Evolutionary conservation across 2,888 invertebrate species (phyloP), one percentile per base, ranked within the genome.

Genomic region (Neoitamus cyanurus): DNA sequence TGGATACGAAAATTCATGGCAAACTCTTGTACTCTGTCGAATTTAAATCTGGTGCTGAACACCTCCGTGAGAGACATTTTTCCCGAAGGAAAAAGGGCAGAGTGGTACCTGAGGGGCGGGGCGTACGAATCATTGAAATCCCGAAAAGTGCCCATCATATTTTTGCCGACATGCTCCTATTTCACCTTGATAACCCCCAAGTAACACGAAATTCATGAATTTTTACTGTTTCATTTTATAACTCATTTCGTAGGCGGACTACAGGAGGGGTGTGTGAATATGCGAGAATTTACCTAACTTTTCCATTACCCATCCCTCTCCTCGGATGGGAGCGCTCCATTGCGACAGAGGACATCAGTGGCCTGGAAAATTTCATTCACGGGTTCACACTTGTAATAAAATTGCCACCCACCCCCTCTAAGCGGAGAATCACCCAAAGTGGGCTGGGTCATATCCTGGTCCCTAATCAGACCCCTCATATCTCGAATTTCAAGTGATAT

Each of bases 181-280:
- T 73, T 73, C 73, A 73, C 73, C 73, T 36, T 73, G 73, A 73
- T 73, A 73, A 73, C 31, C 73, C 7, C 31, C 34, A 9, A 34
- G 73, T 73, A 73, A 73, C 34, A 73, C 20, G 73, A 73, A 73
- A 15, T 73, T 73, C 73, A 73, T 73, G 73, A 73, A 73, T 73
- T 73, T 73, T 73, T 73, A 73, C 73, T 73, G 73, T 73, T 73
- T 73, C 73, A 73, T 73, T 73, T 73, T 73, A 73, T 73, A 73
- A 34, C 73, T 31, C 31, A 73, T 73, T 73, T 73, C 20, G 36
- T 36, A 72, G 30, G 69, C 31, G 13, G 70, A 31, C 31, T 20
- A 7, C 7, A 13, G 30, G 13, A 13, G 30, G 15, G 20, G 20
- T 9, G 58, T 20, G 11, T 15, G 58, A 0, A 13, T 34, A 36